Evolutionary conservation across 1,140 invertebrate species (phyloP).

Genomic region (Diprion similis): DNA sequence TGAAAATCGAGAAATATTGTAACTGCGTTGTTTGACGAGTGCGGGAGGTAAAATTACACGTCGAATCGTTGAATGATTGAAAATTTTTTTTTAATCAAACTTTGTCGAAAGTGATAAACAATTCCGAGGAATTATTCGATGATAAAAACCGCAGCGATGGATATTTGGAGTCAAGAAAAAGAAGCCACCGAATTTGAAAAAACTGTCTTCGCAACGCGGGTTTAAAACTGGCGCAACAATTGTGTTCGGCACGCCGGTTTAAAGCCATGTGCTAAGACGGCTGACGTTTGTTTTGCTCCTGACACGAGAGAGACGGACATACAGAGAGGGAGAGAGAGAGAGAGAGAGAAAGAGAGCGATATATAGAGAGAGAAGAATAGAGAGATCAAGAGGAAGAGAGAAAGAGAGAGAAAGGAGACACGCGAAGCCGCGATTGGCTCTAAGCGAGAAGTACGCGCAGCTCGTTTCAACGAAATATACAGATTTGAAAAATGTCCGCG

Average conservation of each 20-base stretch:
- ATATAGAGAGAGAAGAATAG: neutral
- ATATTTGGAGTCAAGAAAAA: too few relatives aligned
- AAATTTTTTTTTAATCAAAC: too few relatives aligned
- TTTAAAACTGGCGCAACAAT: neutral
- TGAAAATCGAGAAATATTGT: too few relatives aligned
- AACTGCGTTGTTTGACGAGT: too few relatives aligned
- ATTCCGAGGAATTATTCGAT: too few relatives aligned
- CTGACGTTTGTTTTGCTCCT: neutral
- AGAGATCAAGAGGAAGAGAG: conserved; percentile 11
- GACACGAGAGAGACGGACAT: conserved; percentile 16
- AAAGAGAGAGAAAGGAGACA: neutral
- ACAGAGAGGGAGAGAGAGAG: conserved; percentile 15
- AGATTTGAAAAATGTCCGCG: conserved; percentile 57
- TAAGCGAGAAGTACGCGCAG: conserved; percentile 11
- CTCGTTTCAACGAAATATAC: conserved; percentile 35
- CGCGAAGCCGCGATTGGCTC: neutral
- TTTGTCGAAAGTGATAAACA: too few relatives aligned
- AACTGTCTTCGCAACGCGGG: too few relatives aligned
- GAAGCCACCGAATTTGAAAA: too few relatives aligned
- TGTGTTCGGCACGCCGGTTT: neutral
- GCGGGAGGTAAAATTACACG: too few relatives aligned
- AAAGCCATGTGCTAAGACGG: conserved; percentile 7
- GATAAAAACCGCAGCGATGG: too few relatives aligned
- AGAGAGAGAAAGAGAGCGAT: conserved; percentile 14
- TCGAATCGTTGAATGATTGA: too few relatives aligned